These are phyloP conservation scores for Tamandua tetradactyla DNA, from an alignment of 2,797 vertebrate species.

Conservation along the genomic window DNA sequence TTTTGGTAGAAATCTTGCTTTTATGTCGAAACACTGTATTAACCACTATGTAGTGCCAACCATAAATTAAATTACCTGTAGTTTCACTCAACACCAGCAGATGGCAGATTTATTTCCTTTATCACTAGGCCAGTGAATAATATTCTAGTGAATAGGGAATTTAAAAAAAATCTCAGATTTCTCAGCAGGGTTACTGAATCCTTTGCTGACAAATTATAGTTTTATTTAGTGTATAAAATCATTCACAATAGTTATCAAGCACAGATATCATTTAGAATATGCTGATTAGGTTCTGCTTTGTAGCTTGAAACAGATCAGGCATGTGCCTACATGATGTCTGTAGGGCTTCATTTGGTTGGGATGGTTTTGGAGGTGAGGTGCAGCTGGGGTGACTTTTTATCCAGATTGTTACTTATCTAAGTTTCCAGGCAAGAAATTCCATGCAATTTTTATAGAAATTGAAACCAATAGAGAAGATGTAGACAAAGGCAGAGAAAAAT, in stretches of 20 bases:
- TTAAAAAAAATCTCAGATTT: neutral
- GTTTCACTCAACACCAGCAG: conserved; percentile 67
- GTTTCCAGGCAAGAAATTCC: neutral
- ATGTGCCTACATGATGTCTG: neutral
- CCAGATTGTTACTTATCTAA: neutral
- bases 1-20: neutral
- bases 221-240: conserved; percentile 2
- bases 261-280: neutral
- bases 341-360: neutral
- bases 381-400: neutral
- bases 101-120: conserved; percentile 75
- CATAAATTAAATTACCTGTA: conserved; percentile 37
- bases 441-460: too few relatives aligned
- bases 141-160: neutral
- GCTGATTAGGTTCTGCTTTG: neutral
- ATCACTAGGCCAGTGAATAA: neutral
- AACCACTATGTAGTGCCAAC: neutral
- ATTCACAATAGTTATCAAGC: neutral
- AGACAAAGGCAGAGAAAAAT: conserved; percentile 27
- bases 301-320: neutral
- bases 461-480: neutral
- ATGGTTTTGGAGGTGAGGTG: neutral
- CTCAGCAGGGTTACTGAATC: neutral
- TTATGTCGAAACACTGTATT: neutral
- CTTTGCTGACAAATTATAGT: neutral